Percentiles rank a stretch among this genome's conserved stretches.
phyloP scores from a whole-genome alignment of 2,113 vertebrate species.

The Numenius arquata region DNA sequence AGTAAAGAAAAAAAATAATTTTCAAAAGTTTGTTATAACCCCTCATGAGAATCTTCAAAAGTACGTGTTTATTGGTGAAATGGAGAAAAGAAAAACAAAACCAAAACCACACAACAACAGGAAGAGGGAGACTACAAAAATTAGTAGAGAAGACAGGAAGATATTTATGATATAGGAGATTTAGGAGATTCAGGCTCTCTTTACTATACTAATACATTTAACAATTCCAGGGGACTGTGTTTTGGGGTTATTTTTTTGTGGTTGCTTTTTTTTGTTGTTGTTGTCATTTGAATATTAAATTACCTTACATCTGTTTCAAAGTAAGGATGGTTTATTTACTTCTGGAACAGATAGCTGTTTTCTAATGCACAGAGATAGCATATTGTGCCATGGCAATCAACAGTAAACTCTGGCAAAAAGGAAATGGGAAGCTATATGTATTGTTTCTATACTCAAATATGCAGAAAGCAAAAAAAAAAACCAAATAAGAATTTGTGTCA shows the following conservation, averaged over 20 bases:
- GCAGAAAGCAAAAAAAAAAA: not conserved
- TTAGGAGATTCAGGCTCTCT: not conserved
- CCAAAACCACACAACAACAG: not conserved
- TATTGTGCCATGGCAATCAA: not conserved
- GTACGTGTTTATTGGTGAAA: not conserved
- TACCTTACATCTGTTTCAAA: not conserved
- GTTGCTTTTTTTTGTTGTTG: not conserved
- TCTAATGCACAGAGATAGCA: not conserved
- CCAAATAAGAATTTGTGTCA: not conserved
- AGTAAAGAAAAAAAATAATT: not conserved
- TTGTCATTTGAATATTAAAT: not conserved
- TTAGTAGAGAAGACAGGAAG: not conserved
- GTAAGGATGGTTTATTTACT: not conserved
- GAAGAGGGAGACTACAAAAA: not conserved
- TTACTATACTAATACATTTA: not conserved
- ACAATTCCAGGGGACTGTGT: not conserved
- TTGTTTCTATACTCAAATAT: not conserved
- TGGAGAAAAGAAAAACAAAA: not conserved
- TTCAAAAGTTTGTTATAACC: not conserved
- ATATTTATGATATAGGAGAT: not conserved
- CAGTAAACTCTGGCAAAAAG: not conserved
- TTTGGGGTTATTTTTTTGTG: not conserved
- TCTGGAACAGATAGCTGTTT: not conserved
- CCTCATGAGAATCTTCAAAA: not conserved
- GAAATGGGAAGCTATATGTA: not conserved